Conservation (phyloP, 2,113 vertebrate species). For the Urocynchramus pylzowi region DNA sequence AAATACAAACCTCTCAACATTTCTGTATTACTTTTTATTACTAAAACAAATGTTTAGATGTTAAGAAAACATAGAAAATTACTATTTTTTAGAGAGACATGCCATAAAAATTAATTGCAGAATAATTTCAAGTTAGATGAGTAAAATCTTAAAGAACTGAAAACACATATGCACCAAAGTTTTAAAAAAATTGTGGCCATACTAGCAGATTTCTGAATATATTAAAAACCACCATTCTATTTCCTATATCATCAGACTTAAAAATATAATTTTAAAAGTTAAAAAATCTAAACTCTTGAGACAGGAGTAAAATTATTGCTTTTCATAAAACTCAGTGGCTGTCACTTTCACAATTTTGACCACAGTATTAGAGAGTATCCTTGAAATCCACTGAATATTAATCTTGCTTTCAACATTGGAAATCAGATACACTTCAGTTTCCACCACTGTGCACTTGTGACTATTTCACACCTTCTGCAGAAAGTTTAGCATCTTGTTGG, state of each 20-base stretch:
- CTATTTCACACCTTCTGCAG: not conserved
- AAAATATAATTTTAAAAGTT: not conserved
- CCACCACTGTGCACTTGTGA: not conserved
- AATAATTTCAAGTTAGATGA: not conserved
- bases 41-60: not conserved
- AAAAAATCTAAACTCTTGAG: not conserved
- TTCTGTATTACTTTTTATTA: not conserved
- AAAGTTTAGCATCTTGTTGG: not conserved
- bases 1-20: not conserved
- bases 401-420: not conserved
- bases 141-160: not conserved
- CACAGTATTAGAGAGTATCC: not conserved
- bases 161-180: not conserved
- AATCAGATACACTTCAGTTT: not conserved
- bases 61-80: not conserved
- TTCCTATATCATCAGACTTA: not conserved
- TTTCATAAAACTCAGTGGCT: not conserved
- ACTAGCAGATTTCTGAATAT: not conserved
- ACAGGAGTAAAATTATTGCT: not conserved
- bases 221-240: not conserved
- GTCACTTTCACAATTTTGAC: not conserved
- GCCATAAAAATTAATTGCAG: not conserved
- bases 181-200: not conserved
- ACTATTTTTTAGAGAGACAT: not conserved
- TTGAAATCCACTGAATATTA: not conserved